A percentile compares a stretch with the other conserved stretches of the same genome.
These are phyloP conservation scores for Batillaria attramentaria DNA, from an alignment of 1,140 invertebrate genomes.

Conservation along the genomic window DNA sequence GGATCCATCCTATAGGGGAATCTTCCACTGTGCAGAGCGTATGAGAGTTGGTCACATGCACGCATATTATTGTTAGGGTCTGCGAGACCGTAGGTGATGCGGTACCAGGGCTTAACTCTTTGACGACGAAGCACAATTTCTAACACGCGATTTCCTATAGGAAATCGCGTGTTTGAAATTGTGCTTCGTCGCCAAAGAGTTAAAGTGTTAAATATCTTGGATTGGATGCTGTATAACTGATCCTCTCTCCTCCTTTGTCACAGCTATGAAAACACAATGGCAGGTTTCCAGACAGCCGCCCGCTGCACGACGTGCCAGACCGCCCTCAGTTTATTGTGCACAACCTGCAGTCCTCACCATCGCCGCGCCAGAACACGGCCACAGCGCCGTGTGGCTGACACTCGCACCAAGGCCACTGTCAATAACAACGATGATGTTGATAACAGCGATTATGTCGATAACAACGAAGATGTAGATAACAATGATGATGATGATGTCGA, in stretches of 20 bases:
- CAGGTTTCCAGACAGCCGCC: background rate
- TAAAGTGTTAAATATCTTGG: background rate
- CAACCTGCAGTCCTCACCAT: background rate
- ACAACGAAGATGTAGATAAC: too few relatives aligned
- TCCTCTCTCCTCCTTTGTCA: background rate
- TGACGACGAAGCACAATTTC: background rate
- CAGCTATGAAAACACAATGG: constrained; percentile 14
- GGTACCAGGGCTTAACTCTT: too few relatives aligned
- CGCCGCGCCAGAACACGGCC: background rate
- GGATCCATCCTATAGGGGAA: too few relatives aligned
- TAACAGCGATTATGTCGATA: background rate
- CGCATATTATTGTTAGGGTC: too few relatives aligned
- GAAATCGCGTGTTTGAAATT: background rate
- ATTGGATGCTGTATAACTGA: background rate
- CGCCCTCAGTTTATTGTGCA: background rate
- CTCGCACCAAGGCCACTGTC: background rate
- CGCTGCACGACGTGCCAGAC: constrained; percentile 1
- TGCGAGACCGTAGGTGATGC: too few relatives aligned
- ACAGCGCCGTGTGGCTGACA: background rate
- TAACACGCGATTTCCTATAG: background rate
- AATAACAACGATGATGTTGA: background rate
- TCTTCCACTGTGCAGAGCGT: too few relatives aligned
- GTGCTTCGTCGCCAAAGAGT: background rate
- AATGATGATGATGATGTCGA: background rate
- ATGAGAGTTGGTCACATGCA: too few relatives aligned